Evolutionary conservation across 2,888 invertebrate species (phyloP).

Genomic region (Plagiodera versicolora): DNA sequence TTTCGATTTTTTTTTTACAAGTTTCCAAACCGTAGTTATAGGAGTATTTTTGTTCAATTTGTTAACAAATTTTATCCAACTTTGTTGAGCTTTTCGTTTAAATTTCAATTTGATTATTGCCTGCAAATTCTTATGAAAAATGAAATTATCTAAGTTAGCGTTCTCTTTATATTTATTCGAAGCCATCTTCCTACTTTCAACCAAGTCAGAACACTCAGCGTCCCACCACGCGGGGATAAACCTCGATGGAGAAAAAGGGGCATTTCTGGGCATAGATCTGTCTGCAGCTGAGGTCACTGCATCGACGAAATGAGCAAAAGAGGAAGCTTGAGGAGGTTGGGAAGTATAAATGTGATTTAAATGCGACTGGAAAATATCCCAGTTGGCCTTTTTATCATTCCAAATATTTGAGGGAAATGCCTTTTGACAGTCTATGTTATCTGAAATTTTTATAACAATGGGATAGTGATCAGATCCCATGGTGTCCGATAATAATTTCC

Average conservation of each 20-base stretch:
- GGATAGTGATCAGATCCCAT: conserved; percentile 4
- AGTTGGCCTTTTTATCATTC: background rate
- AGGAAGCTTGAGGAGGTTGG: background rate
- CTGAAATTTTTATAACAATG: background rate
- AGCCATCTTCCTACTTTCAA: background rate
- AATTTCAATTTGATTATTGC: background rate
- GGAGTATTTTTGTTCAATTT: conserved; percentile 5
- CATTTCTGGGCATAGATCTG: conserved; percentile 1
- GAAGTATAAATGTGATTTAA: background rate
- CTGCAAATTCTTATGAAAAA: background rate
- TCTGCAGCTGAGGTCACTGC: background rate
- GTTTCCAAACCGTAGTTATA: background rate
- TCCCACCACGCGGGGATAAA: background rate
- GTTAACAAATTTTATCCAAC: background rate
- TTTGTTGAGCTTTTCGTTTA: conserved; percentile 1
- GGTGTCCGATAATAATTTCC: conserved; percentile 2
- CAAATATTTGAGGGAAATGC: conserved; percentile 2
- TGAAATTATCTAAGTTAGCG: background rate
- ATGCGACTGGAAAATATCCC: background rate
- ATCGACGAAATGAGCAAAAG: background rate
- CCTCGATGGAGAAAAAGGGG: background rate
- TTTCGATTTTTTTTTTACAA: background rate
- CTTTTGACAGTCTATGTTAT: background rate
- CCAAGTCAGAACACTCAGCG: background rate
- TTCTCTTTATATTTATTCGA: background rate